Evolutionary conservation across 2,797 vertebrate genomes (phyloP).

Genomic region (Phataginus tricuspis): DNA sequence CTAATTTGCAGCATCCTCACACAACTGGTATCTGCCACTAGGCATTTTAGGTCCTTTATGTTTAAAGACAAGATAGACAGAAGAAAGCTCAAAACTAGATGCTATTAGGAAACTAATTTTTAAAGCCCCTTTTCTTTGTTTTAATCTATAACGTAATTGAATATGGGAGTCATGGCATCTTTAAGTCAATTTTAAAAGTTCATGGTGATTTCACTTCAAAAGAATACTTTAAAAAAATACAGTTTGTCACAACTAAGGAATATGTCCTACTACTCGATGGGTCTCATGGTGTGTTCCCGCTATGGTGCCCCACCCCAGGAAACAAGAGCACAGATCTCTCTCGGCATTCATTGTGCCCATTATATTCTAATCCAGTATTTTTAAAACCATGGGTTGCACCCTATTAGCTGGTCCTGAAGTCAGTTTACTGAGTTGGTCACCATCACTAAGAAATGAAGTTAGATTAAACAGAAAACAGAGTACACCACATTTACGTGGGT

Average conservation of each 20-base stretch:
- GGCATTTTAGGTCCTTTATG: constrained; percentile 40
- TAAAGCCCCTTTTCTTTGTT: neutral
- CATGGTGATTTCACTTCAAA: constrained; percentile 9
- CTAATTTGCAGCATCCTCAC: constrained; percentile 57
- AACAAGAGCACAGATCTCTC: neutral
- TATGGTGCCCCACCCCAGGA: neutral
- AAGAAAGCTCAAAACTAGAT: constrained; percentile 18
- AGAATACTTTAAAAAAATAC: constrained; percentile 15
- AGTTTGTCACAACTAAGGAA: constrained; percentile 12
- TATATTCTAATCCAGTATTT: neutral
- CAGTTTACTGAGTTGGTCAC: neutral
- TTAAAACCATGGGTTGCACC: neutral
- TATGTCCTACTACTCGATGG: neutral
- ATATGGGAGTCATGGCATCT: neutral
- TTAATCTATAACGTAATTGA: constrained; percentile 44
- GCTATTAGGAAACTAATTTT: neutral
- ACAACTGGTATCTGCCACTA: neutral
- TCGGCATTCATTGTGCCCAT: neutral
- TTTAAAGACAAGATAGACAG: constrained; percentile 21
- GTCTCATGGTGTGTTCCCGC: neutral
- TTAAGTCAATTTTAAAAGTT: neutral
- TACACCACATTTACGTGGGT: neutral
- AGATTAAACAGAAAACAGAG: neutral
- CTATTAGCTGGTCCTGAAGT: neutral
- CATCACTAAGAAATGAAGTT: neutral